Conservation (phyloP, 2,888 invertebrate species). For the Atrina japonica region DNA sequence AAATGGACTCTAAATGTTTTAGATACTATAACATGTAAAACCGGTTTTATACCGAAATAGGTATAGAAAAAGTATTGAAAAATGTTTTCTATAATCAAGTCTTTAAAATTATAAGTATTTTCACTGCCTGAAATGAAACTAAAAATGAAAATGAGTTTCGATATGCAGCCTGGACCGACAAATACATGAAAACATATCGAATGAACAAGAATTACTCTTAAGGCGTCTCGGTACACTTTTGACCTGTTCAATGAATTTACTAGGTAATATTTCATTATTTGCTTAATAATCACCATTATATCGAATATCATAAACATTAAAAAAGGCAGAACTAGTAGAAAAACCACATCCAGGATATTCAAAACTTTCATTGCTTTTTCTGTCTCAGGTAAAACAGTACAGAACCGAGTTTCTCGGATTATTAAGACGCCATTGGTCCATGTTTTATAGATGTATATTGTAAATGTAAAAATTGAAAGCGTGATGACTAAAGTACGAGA, state of each 20-base stretch:
- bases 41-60: constrained; percentile 63
- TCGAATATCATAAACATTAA: constrained; percentile 59
- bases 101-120: constrained; percentile 43
- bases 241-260: constrained; percentile 33
- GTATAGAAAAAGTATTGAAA: constrained; percentile 66
- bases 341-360: constrained; percentile 60
- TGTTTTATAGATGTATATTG: constrained; percentile 67
- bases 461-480: constrained; percentile 58
- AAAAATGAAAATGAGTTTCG: constrained; percentile 54
- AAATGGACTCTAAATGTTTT: constrained; percentile 45
- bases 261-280: constrained; percentile 27
- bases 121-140: constrained; percentile 43
- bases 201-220: constrained; percentile 54
- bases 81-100: constrained; percentile 57
- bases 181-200: constrained; percentile 59
- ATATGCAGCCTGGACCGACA: constrained; percentile 62
- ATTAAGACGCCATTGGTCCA: constrained; percentile 63
- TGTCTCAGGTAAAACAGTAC: constrained; percentile 64
- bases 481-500: constrained; percentile 54
- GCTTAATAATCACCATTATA: constrained; percentile 41
- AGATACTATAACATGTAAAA: constrained; percentile 58
- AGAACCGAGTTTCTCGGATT: constrained; percentile 47
- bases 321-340: constrained; percentile 60
- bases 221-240: constrained; percentile 51
- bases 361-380: constrained; percentile 59